Percentiles rank a stretch among this genome's conserved stretches.
These are phyloP conservation scores for Quadroppia sp. DNA, from an alignment of 2,888 invertebrate genomes.

Conservation along the genomic window DNA sequence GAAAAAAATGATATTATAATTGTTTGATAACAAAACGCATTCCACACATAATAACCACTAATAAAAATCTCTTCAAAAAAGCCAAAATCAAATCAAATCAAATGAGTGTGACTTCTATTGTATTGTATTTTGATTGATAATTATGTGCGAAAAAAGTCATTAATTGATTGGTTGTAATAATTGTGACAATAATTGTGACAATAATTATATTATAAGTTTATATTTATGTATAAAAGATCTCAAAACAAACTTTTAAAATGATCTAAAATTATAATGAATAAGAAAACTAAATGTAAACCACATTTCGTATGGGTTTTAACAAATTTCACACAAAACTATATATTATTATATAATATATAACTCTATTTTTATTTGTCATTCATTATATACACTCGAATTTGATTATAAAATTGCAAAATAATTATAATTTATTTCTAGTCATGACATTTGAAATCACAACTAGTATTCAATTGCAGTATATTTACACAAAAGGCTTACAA, in stretches of 20 bases:
- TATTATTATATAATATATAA: background rate
- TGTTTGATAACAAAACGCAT: background rate
- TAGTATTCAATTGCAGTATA: constrained; percentile 25
- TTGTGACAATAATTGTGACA: constrained; percentile 24
- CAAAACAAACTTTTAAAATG: background rate
- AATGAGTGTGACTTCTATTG: constrained; percentile 7
- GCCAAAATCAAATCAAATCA: background rate
- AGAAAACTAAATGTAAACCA: background rate
- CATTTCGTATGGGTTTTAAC: constrained; percentile 7
- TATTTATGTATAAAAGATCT: constrained; percentile 18
- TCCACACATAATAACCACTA: background rate
- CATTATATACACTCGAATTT: background rate
- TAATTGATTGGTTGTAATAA: background rate
- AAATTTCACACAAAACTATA: background rate
- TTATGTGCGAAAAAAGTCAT: background rate
- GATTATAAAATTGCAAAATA: background rate
- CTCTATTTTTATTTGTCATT: background rate
- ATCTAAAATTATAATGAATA: background rate
- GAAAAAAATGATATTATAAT: background rate
- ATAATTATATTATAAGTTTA: background rate
- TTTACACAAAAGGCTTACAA: constrained; percentile 18
- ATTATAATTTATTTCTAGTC: constrained; percentile 22
- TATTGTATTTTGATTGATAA: constrained; percentile 1
- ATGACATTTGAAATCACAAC: background rate
- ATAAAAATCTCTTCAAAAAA: background rate